Percentiles rank a stretch among this genome's conserved stretches.
These are phyloP conservation scores for Sander vitreus DNA, from an alignment of 2,113 vertebrate species.

Conservation along the genomic window DNA sequence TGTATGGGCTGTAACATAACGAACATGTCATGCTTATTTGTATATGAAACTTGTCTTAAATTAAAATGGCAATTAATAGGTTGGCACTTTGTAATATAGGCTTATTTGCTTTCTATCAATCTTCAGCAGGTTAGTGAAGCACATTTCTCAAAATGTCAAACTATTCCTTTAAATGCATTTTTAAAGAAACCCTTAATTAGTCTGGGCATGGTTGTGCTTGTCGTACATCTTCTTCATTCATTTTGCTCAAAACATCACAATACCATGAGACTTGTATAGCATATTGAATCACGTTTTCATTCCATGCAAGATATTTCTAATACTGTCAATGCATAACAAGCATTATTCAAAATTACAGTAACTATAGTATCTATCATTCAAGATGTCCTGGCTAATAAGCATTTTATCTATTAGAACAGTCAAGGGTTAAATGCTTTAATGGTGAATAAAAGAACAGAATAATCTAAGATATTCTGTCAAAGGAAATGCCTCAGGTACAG, in stretches of 20 bases:
- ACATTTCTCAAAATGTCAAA: background rate
- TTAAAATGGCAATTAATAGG: background rate
- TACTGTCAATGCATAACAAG: background rate
- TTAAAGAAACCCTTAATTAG: background rate
- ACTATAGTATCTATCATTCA: background rate
- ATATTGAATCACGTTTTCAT: background rate
- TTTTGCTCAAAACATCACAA: background rate
- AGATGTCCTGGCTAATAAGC: background rate
- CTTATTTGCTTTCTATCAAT: background rate
- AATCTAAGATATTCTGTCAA: constrained; percentile 63
- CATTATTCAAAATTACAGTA: background rate
- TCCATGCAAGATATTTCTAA: background rate
- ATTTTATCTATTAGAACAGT: constrained; percentile 18
- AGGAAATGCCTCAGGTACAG: constrained; percentile 56
- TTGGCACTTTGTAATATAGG: background rate
- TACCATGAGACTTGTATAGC: background rate
- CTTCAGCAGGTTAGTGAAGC: too few species aligned
- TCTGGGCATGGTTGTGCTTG: background rate
- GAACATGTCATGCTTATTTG: background rate
- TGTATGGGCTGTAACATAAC: too few species aligned
- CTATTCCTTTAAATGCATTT: background rate
- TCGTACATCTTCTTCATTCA: background rate
- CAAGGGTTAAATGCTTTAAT: constrained; percentile 53
- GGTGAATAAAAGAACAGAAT: constrained; percentile 47
- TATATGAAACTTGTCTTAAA: background rate